These are phyloP conservation scores for Danio tinwini DNA, from an alignment of 2,797 vertebrate genomes.

Conservation along the genomic window DNA sequence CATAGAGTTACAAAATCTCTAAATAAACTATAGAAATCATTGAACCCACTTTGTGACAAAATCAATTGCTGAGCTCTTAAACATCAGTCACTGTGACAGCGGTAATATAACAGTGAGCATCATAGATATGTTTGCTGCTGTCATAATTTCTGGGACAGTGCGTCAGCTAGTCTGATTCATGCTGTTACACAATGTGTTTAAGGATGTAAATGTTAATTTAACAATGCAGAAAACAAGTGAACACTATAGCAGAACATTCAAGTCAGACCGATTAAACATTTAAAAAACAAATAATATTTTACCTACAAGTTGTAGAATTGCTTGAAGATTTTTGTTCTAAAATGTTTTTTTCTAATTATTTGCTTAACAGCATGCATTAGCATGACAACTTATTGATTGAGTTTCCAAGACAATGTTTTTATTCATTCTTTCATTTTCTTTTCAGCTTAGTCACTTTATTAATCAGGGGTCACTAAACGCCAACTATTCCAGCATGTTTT, in stretches of 20 bases:
- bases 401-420: no score
- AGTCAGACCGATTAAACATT: neutral
- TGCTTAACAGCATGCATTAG: neutral
- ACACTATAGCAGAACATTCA: neutral
- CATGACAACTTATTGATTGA: no score
- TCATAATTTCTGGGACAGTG: neutral
- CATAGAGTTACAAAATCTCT: neutral
- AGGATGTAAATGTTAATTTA: slow-evolving; percentile 5
- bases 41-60: slow-evolving; percentile 3
- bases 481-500: no score
- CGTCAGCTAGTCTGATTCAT: neutral
- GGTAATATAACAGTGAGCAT: neutral
- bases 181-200: neutral
- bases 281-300: neutral
- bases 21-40: slow-evolving; percentile 22
- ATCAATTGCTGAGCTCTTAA: slow-evolving; percentile 21
- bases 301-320: neutral
- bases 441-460: no score
- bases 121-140: neutral
- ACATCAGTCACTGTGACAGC: slow-evolving; percentile 26
- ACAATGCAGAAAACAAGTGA: neutral
- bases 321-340: neutral
- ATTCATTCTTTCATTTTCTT: no score
- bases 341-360: neutral
- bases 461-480: no score